Evolutionary conservation across 2,888 invertebrate genomes (phyloP).

Genomic region (Lithophane socia): DNA sequence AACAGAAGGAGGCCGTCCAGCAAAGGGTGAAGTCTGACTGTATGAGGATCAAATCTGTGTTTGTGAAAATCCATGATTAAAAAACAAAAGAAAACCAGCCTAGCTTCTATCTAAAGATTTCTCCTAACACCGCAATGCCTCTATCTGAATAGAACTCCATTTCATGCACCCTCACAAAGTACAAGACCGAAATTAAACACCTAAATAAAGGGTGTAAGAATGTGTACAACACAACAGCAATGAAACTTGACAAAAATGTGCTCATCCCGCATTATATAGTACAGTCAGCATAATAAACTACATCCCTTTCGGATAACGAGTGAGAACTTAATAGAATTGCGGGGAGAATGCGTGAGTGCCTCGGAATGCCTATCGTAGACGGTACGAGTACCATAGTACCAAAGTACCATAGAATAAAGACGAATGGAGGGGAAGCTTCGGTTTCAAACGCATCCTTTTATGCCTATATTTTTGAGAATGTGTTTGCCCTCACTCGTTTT

Average conservation of each 20-base stretch:
- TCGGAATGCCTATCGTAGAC: slow-evolving; percentile 57
- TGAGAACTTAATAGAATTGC: slow-evolving; percentile 67
- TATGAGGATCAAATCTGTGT: not conserved
- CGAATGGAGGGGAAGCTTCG: not conserved
- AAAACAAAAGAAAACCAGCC: not conserved
- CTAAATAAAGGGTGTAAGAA: slow-evolving; percentile 42
- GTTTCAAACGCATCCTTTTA: not conserved
- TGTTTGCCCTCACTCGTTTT: not conserved
- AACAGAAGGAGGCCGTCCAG: not conserved
- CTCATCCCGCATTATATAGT: slow-evolving; percentile 35
- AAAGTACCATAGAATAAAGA: slow-evolving; percentile 25
- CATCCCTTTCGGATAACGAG: slow-evolving; percentile 68
- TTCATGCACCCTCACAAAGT: slow-evolving; percentile 2
- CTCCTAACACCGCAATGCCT: not conserved
- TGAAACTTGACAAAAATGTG: slow-evolving; percentile 57
- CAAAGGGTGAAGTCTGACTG: not conserved
- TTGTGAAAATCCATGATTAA: not conserved
- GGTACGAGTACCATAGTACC: too few relatives aligned
- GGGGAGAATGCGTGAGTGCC: slow-evolving; percentile 57
- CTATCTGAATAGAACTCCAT: not conserved
- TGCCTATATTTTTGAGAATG: not conserved
- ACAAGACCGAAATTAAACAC: slow-evolving; percentile 43
- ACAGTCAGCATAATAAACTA: slow-evolving; percentile 66
- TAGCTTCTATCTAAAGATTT: not conserved
- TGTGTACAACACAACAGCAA: slow-evolving; percentile 29